phyloP scores from a whole-genome alignment of 2,797 vertebrate species.

The Sarcophilus harrisii region DNA sequence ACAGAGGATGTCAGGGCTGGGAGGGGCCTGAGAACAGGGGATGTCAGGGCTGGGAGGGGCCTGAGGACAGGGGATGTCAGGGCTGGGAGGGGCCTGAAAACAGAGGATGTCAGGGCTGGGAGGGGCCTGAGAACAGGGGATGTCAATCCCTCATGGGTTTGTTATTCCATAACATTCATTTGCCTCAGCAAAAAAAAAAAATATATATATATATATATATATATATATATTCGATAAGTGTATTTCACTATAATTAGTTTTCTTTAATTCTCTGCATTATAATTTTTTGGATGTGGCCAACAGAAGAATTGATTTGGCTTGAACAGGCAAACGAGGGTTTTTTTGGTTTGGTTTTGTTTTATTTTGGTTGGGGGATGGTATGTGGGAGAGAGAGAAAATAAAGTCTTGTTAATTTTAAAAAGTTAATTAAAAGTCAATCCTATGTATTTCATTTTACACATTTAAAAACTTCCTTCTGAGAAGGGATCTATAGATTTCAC shows the following conservation, averaged over 20 bases:
- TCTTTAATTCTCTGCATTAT: neutral
- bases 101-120: no score
- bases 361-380: no score
- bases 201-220: neutral
- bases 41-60: no score
- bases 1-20: no score
- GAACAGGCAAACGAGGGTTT: neutral
- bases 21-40: no score
- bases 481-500: neutral
- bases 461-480: neutral
- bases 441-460: neutral
- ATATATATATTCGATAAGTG: neutral
- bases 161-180: no score
- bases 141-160: no score
- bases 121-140: no score
- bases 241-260: neutral
- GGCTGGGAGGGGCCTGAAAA: no score
- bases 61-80: no score
- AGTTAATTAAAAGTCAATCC: neutral
- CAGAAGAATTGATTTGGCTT: neutral
- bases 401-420: neutral
- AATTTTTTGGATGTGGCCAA: neutral
- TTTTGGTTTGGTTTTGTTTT: neutral
- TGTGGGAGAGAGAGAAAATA: neutral
- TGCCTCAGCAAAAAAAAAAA: neutral